Percentiles rank a stretch among this genome's conserved stretches.
Conservation (phyloP, 1,140 invertebrate species). For the Lepidurus packardi region DNA sequence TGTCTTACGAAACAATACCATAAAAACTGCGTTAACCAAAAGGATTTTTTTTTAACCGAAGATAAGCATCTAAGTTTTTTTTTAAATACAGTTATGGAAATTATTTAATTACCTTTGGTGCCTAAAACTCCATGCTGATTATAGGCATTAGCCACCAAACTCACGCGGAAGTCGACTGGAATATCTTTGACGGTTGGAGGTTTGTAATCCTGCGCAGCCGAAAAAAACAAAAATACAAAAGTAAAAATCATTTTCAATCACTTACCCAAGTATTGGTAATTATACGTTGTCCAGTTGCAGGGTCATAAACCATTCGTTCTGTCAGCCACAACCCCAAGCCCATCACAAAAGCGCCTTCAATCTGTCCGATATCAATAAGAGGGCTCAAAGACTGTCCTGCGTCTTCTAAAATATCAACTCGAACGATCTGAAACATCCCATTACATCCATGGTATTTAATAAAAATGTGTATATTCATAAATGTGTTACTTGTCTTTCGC, state of each 20-base stretch:
- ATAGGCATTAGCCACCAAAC: conserved; percentile 43
- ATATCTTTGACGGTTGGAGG: conserved; percentile 43
- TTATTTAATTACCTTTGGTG: conserved; percentile 35
- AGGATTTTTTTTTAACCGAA: neutral
- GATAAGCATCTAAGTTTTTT: too few relatives aligned
- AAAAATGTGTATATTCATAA: neutral
- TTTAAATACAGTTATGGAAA: neutral
- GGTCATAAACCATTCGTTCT: conserved; percentile 45
- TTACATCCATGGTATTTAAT: neutral
- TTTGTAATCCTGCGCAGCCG: conserved; percentile 36
- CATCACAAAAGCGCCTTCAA: conserved; percentile 49
- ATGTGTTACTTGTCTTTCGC: conserved; percentile 24
- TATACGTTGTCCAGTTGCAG: conserved; percentile 36
- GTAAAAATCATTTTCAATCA: neutral
- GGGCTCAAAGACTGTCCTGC: conserved; percentile 43
- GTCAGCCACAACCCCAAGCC: conserved; percentile 45
- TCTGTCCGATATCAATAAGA: conserved; percentile 46
- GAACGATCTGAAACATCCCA: neutral
- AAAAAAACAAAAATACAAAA: neutral
- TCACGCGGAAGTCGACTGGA: conserved; percentile 45
- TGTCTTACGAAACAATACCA: neutral
- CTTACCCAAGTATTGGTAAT: conserved; percentile 38
- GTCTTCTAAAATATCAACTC: conserved; percentile 41
- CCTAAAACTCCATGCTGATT: conserved; percentile 39
- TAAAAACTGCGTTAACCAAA: neutral